Conservation (phyloP, 1,140 invertebrate genomes). For the Callitettix versicolor region DNA sequence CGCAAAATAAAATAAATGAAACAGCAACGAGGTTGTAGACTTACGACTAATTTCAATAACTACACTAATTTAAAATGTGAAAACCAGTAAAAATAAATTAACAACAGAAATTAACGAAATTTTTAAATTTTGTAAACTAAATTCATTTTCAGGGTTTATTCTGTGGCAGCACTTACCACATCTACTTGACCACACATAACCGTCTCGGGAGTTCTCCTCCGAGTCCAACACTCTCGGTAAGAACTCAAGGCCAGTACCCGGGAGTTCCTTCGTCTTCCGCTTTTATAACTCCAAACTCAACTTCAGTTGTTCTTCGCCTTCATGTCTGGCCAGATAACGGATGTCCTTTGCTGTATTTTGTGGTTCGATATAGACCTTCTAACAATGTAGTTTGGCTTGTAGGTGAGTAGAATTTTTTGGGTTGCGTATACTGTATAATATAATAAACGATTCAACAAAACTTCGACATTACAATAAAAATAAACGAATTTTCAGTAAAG, state of each 20-base stretch:
- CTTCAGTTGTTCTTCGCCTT: conserved; percentile 56
- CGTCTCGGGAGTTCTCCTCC: conserved; percentile 60
- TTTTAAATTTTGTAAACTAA: too few relatives aligned
- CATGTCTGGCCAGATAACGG: conserved; percentile 69
- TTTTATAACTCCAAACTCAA: conserved; percentile 57
- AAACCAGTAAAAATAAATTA: too few relatives aligned
- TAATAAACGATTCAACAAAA: too few relatives aligned
- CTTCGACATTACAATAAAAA: too few relatives aligned
- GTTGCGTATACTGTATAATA: too few relatives aligned
- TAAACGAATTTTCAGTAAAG: too few relatives aligned
- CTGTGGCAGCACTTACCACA: conserved; percentile 64
- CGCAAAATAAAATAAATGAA: too few relatives aligned
- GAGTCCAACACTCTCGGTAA: conserved; percentile 52
- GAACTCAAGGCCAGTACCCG: conserved; percentile 60
- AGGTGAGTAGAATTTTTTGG: conserved; percentile 31
- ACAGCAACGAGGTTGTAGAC: too few relatives aligned
- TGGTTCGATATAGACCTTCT: conserved; percentile 57
- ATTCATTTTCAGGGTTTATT: conserved; percentile 39
- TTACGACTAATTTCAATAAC: too few relatives aligned
- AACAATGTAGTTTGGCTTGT: conserved; percentile 47
- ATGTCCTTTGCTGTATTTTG: conserved; percentile 65
- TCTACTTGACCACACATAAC: conserved; percentile 58
- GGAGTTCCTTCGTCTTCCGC: conserved; percentile 50
- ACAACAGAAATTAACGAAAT: too few relatives aligned
- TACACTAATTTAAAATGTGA: too few relatives aligned